A percentile compares a stretch with the other conserved stretches of the same genome.
Evolutionary conservation across 2,113 vertebrate species (phyloP).

Genomic region (Butorides virescens): DNA sequence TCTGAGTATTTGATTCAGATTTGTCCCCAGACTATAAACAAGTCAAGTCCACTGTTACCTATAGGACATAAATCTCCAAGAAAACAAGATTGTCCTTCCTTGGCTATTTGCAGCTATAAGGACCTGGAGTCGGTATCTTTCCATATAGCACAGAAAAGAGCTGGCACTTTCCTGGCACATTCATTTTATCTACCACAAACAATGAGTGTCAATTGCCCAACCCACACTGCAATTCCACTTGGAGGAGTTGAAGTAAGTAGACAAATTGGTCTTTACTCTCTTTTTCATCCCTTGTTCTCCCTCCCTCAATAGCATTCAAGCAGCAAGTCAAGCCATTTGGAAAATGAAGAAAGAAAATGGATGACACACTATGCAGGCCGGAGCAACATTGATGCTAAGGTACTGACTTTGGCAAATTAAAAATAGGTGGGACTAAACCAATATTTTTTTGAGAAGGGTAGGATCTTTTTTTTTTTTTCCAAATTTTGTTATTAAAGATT

Average conservation of each 20-base stretch:
- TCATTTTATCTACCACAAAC: background rate
- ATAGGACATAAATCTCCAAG: background rate
- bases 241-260: background rate
- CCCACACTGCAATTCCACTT: background rate
- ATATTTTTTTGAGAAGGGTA: background rate
- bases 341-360: slow-evolving; percentile 23
- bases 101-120: background rate
- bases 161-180: fast-evolving
- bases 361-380: background rate
- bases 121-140: background rate
- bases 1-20: background rate
- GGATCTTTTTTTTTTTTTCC: background rate
- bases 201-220: background rate
- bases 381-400: background rate
- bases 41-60: background rate
- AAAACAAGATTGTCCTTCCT: background rate
- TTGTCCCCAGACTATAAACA: background rate
- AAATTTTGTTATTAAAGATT: background rate
- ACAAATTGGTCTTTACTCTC: background rate
- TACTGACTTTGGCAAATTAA: background rate
- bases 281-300: background rate
- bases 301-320: background rate
- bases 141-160: background rate
- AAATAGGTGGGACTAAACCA: background rate
- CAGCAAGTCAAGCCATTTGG: background rate